Percentiles rank a stretch among this genome's conserved stretches.
Conservation (phyloP, 1,140 invertebrate genomes). For the Cotesia glomerata region DNA sequence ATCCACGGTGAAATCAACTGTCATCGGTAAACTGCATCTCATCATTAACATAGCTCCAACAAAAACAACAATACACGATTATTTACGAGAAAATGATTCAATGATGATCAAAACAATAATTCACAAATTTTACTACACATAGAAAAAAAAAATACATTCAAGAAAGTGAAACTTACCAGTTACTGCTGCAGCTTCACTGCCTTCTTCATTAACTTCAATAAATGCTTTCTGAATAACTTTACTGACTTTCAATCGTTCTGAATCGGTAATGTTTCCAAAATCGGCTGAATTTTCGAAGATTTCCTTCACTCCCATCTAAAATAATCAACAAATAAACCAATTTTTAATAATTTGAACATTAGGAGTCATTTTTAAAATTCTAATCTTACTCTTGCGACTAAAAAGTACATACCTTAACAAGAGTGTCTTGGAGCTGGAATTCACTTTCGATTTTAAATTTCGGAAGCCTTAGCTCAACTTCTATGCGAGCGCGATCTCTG, state of each 20-base stretch:
- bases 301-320: conserved; percentile 59
- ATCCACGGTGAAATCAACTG: not conserved
- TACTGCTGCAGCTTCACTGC: conserved; percentile 68
- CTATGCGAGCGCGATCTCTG: not conserved
- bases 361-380: too few relatives aligned
- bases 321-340: not conserved
- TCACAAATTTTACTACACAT: not conserved
- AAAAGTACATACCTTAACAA: too few relatives aligned
- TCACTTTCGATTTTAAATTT: conserved; percentile 62
- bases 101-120: not conserved
- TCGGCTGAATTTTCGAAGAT: conserved; percentile 63
- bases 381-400: too few relatives aligned
- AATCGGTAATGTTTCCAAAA: conserved; percentile 63
- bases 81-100: not conserved
- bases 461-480: conserved; percentile 45
- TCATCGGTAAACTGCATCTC: not conserved
- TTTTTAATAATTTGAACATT: too few relatives aligned
- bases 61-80: not conserved
- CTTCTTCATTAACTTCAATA: conserved; percentile 71
- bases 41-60: not conserved
- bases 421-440: conserved; percentile 27
- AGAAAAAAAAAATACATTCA: not conserved
- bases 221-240: conserved; percentile 68
- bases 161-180: conserved; percentile 48
- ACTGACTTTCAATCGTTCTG: conserved; percentile 56